A percentile compares a stretch with the other conserved stretches of the same genome.
phyloP scores from a whole-genome alignment of 2,113 vertebrate genomes.

The Prunella fulvescens region DNA sequence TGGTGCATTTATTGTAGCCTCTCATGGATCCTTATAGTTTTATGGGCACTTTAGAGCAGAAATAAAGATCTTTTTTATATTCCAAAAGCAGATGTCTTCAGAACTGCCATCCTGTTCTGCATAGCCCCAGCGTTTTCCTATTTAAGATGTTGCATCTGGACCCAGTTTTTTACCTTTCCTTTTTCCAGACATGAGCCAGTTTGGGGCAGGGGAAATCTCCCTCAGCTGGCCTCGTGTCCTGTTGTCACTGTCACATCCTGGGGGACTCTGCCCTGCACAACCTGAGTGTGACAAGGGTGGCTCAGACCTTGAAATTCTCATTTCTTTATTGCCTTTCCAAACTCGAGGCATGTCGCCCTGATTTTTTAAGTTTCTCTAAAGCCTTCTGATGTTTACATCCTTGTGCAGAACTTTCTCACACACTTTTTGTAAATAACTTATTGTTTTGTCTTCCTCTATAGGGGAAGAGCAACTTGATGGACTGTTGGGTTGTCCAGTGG shows the following conservation, averaged over 20 bases:
- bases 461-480: no score
- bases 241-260: not conserved
- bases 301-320: not conserved
- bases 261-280: not conserved
- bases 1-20: slow-evolving; percentile 29
- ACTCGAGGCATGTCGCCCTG: no score
- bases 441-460: no score
- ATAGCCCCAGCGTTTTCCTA: not conserved
- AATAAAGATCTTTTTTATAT: slow-evolving; percentile 46
- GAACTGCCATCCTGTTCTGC: slow-evolving; percentile 12
- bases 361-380: no score
- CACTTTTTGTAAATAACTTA: no score
- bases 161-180: not conserved
- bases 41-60: slow-evolving; percentile 36
- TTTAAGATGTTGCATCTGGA: slow-evolving; percentile 37
- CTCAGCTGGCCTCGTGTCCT: not conserved
- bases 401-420: no score
- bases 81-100: slow-evolving; percentile 9
- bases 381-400: no score
- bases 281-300: not conserved
- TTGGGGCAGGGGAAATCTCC: not conserved
- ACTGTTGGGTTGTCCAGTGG: no score
- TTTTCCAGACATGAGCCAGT: not conserved
- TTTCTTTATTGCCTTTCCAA: no score
- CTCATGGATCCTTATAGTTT: slow-evolving; percentile 28